A percentile compares a stretch with the other conserved stretches of the same genome.
Conservation (phyloP, 2,113 vertebrate genomes). For the Pygoscelis antarcticus region DNA sequence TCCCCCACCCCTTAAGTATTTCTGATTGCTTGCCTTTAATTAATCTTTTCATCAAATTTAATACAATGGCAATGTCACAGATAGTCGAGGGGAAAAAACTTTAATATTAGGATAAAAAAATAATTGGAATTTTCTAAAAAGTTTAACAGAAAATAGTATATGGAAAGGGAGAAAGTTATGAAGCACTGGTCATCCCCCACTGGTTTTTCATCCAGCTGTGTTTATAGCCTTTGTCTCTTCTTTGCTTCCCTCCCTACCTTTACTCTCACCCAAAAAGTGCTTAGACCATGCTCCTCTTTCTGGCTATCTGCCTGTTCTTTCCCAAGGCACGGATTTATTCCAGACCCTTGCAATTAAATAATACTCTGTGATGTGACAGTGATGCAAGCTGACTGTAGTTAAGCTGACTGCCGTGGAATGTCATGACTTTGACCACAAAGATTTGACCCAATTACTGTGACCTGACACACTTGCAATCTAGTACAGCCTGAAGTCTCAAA, state of each 20-base stretch:
- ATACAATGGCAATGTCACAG: not conserved
- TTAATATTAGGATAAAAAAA: not conserved
- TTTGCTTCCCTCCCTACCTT: not conserved
- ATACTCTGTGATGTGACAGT: not conserved
- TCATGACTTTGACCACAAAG: not conserved
- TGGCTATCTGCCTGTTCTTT: not conserved
- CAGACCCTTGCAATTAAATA: not conserved
- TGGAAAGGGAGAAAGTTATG: not conserved
- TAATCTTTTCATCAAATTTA: not conserved
- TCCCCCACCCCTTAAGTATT: not conserved
- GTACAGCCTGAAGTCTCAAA: not conserved
- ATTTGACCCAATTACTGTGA: conserved; percentile 31
- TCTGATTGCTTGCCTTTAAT: not conserved
- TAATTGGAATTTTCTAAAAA: not conserved
- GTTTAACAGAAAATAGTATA: not conserved
- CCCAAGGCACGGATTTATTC: not conserved
- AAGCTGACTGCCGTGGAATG: not conserved
- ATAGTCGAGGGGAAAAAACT: accelerated
- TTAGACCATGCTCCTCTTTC: not conserved
- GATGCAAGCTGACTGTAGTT: not conserved
- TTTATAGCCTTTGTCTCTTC: not conserved
- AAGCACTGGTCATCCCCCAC: not conserved
- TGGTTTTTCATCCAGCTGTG: not conserved
- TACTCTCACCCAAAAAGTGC: not conserved
- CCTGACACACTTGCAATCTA: conserved; percentile 28